Percentiles rank a stretch among this genome's conserved stretches.
These are phyloP conservation scores for Amphibalanus amphitrite DNA, from an alignment of 1,140 invertebrate genomes.

Conservation along the genomic window DNA sequence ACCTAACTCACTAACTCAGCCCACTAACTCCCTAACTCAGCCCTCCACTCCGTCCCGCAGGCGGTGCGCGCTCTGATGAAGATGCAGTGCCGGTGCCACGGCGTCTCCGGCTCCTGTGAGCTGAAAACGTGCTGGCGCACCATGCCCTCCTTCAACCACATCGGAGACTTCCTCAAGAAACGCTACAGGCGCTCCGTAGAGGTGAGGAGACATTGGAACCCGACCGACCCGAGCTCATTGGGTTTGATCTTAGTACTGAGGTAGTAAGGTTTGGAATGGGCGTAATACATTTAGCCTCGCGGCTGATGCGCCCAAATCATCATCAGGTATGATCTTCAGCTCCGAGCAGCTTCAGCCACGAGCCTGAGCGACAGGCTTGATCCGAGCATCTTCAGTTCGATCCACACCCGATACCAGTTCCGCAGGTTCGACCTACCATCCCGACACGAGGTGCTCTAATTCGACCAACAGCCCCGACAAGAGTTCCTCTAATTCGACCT, in stretches of 20 bases:
- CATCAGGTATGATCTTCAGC: background rate
- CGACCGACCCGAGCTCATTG: background rate
- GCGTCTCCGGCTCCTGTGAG: constrained; percentile 45
- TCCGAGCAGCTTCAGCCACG: background rate
- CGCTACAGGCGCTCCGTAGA: constrained; percentile 33
- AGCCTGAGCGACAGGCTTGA: background rate
- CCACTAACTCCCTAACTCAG: too few species aligned
- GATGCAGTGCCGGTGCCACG: constrained; percentile 41
- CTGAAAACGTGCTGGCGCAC: constrained; percentile 44
- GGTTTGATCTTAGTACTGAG: background rate
- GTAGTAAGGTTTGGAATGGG: background rate
- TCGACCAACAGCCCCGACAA: too few species aligned
- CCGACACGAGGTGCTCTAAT: too few species aligned
- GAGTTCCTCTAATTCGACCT: too few species aligned
- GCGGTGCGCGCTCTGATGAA: constrained; percentile 32
- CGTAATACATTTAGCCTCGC: background rate
- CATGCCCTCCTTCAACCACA: constrained; percentile 34
- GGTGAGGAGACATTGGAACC: constrained; percentile 18
- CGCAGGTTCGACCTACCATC: too few species aligned
- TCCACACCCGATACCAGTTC: too few species aligned
- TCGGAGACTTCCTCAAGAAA: constrained; percentile 34
- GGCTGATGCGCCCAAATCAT: background rate
- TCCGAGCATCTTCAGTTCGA: background rate
- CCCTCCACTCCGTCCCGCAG: constrained; percentile 20
- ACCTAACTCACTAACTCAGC: too few species aligned